Conservation (phyloP, 1,140 invertebrate species). For the Caligus rogercresseyi region DNA sequence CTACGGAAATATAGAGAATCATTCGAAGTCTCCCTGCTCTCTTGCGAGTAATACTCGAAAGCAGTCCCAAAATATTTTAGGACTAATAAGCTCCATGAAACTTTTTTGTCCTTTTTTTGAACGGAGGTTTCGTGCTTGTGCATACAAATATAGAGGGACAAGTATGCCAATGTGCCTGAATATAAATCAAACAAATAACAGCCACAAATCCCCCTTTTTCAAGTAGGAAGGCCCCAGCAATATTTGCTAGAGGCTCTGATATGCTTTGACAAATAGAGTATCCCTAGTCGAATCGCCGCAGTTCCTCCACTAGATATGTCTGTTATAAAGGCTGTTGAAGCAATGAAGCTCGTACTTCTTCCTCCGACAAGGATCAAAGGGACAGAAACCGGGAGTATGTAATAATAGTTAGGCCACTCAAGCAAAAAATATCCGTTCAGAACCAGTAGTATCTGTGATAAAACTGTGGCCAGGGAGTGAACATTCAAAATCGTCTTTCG, state of each 20-base stretch:
- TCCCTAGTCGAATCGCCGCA: background rate
- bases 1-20: background rate
- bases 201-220: background rate
- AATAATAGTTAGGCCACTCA: background rate
- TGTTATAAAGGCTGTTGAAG: background rate
- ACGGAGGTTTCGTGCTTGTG: background rate
- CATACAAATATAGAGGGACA: background rate
- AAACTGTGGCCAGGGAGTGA: background rate
- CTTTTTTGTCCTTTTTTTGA: background rate
- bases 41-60: background rate
- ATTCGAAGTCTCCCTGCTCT: background rate
- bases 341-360: background rate
- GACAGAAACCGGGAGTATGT: background rate
- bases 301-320: background rate
- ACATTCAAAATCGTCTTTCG: background rate
- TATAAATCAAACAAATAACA: background rate
- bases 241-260: background rate
- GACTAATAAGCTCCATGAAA: background rate
- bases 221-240: background rate
- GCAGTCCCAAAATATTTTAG: background rate
- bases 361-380: background rate
- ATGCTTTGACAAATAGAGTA: background rate
- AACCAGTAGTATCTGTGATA: background rate
- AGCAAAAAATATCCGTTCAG: background rate
- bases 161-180: background rate